A percentile compares a stretch with the other conserved stretches of the same genome.
phyloP scores from a whole-genome alignment of 2,888 invertebrate species.

The Tupiocoris notatus region DNA sequence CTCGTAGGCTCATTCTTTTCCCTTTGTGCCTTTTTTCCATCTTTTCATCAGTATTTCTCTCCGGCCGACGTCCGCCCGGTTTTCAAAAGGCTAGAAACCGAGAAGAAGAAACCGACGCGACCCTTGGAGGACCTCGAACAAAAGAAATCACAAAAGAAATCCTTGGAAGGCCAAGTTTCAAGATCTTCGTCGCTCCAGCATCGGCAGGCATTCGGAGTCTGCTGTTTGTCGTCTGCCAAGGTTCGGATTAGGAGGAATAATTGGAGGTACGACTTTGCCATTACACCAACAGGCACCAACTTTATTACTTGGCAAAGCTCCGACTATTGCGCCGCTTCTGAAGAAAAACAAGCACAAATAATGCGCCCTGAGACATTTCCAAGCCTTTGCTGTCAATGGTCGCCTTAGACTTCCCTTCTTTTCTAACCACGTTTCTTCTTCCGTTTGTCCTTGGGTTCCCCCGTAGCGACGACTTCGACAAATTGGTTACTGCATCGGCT shows the following conservation, averaged over 20 bases:
- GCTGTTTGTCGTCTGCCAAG: background rate
- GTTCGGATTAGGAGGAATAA: constrained; percentile 25
- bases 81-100: background rate
- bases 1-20: background rate
- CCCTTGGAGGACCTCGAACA: background rate
- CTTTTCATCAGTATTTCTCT: background rate
- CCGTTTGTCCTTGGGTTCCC: background rate
- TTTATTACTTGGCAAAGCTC: constrained; percentile 15
- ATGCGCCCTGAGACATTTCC: background rate
- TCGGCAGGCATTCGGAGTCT: background rate
- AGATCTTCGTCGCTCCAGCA: background rate
- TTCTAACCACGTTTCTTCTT: background rate
- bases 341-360: background rate
- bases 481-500: background rate
- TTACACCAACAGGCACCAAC: constrained; percentile 18
- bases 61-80: background rate
- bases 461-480: background rate
- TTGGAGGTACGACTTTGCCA: constrained; percentile 23
- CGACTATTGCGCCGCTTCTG: background rate
- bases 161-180: background rate
- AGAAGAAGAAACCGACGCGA: background rate
- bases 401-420: background rate
- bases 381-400: background rate
- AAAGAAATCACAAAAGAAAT: background rate
- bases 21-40: background rate